Evolutionary conservation across 1,140 invertebrate genomes (phyloP).

Genomic region (Mycetomoellerius zeteki): DNA sequence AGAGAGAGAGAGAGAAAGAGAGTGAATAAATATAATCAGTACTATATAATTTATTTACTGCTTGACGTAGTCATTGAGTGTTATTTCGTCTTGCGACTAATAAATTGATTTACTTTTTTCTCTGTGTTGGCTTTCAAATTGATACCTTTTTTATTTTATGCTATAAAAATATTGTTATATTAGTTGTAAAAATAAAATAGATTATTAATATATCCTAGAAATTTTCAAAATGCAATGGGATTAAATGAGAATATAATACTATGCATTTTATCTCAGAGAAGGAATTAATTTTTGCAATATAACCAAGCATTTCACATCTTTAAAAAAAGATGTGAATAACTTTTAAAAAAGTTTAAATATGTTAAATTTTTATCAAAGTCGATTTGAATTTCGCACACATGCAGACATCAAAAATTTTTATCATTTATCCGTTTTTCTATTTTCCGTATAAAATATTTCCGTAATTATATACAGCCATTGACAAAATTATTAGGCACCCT

Average conservation of each 20-base stretch:
- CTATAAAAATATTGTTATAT: background rate
- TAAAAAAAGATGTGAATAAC: too few relatives aligned
- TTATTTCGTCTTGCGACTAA: background rate
- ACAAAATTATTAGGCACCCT: too few relatives aligned
- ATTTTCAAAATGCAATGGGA: background rate
- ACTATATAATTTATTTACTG: background rate
- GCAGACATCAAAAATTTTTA: background rate
- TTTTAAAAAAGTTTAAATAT: background rate
- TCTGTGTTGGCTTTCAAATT: too few relatives aligned
- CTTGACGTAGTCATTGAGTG: background rate
- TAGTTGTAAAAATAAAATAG: background rate
- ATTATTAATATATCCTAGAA: background rate
- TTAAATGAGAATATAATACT: background rate
- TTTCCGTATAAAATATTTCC: background rate
- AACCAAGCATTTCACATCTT: background rate
- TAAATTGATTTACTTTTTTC: background rate
- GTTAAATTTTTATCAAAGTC: constrained; percentile 7
- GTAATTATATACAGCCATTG: too few relatives aligned
- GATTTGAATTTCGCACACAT: background rate
- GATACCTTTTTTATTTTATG: background rate
- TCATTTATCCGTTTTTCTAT: background rate
- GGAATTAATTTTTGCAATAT: background rate
- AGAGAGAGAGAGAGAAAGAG: too few relatives aligned
- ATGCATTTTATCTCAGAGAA: background rate
- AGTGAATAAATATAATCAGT: background rate